Base-by-base conservation (phyloP, 2,888 invertebrate species). In the Pseudococcus viburni region DNA sequence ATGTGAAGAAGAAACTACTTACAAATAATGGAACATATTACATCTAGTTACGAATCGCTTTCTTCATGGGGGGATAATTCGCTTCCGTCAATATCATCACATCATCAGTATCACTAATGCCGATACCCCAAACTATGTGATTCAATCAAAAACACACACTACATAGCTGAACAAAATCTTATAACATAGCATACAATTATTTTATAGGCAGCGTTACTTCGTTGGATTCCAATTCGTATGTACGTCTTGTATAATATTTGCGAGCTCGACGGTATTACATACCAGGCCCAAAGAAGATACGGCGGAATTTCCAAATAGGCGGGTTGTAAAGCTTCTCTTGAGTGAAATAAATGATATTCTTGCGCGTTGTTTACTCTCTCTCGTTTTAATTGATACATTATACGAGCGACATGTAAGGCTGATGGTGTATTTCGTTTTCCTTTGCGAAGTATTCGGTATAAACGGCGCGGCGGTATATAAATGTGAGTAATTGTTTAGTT, bases 361-460 rank as follows among this genome's bases (percentile, higher is more conserved):
- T 73, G 22, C 64, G 22, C 33, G 33, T 73, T 17, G 22, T 64
- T 33, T 33, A 33, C 17, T 73, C 33, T 73, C 33, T 26, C 33
- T 33, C 17, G 73, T 73, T 73, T 73, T 73, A 73, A 73, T 73
- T 73, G 73, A 73, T 73, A 73, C 73, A 17, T 73, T 73, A 73
- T 33, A 73, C 73, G 33, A 73, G 73, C 73, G 73, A 73, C 73
- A 73, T 73, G 17, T 73, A 73, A 73, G 33, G 33, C 73, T 73
- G 42, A 42, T 42, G 42, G 8, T 42, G 33, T 73, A 73, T 73
- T 73, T 73, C 12, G 73, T 73, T 68, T 5, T 42, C 42, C 26
- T 33, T 33, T 17, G 22, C 12, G 64, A 64, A 64, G 22, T 64
- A 64, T 19, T 64, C 17, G 12, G 26, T 33, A 33, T 33, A 33